A percentile compares a stretch with the other conserved stretches of the same genome.
phyloP scores from a whole-genome alignment of 2,888 invertebrate species.

The Anthrax anthrax region DNA sequence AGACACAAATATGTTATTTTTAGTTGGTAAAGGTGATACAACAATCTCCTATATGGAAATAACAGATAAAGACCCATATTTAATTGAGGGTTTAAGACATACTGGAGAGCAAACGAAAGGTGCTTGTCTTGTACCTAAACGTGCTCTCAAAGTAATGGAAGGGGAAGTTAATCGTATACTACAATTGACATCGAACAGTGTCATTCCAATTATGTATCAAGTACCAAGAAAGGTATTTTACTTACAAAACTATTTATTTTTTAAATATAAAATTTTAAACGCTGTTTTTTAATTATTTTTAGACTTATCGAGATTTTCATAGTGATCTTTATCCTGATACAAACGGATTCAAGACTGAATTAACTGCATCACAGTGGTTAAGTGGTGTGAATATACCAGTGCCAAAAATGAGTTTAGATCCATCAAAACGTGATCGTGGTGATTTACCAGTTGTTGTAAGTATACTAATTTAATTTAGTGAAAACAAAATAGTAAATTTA shows the following conservation, averaged over 20 bases:
- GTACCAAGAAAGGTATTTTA: slow-evolving; percentile 71
- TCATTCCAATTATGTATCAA: slow-evolving; percentile 89
- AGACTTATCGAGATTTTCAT: slow-evolving; percentile 89
- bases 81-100: slow-evolving; percentile 78
- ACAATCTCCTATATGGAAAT: slow-evolving; percentile 84
- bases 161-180: slow-evolving; percentile 88
- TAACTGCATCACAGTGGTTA: slow-evolving; percentile 72
- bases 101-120: slow-evolving; percentile 93
- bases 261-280: not conserved
- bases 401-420: slow-evolving; percentile 70
- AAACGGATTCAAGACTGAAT: slow-evolving; percentile 59
- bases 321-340: slow-evolving; percentile 90
- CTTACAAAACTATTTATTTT: not conserved
- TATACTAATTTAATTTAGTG: slow-evolving; percentile 13
- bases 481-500: no score
- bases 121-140: slow-evolving; percentile 80
- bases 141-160: slow-evolving; percentile 89
- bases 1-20: slow-evolving; percentile 89
- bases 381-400: slow-evolving; percentile 60
- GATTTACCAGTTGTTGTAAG: slow-evolving; percentile 48
- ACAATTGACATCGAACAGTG: slow-evolving; percentile 70
- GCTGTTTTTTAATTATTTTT: slow-evolving; percentile 8
- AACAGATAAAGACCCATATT: slow-evolving; percentile 71
- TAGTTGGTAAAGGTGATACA: slow-evolving; percentile 90
- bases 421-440: slow-evolving; percentile 50